Evolutionary conservation across 2,113 vertebrate species (phyloP).

Genomic region (Elephantulus edwardii): DNA sequence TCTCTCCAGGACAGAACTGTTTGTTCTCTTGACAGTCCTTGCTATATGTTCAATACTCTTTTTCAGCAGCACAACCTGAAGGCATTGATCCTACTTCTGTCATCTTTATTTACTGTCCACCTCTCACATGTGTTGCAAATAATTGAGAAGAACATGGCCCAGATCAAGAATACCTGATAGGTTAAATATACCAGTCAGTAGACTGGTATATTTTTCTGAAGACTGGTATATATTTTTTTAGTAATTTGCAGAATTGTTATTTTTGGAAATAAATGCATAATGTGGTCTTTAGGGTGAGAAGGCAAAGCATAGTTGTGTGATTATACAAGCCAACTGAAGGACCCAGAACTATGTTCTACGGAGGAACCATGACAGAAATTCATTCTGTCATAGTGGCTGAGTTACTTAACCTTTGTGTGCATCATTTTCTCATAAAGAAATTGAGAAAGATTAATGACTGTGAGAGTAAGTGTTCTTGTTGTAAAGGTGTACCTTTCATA

Average conservation of each 20-base stretch:
- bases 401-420: slow-evolving; percentile 38
- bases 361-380: slow-evolving; percentile 25
- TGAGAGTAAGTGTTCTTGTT: neutral
- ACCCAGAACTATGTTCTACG: neutral
- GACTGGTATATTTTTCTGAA: too few relatives aligned
- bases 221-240: too few relatives aligned
- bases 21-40: too few relatives aligned
- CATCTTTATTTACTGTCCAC: too few relatives aligned
- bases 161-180: too few relatives aligned
- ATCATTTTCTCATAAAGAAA: slow-evolving; percentile 46
- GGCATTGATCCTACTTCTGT: too few relatives aligned
- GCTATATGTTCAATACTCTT: too few relatives aligned
- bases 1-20: too few relatives aligned
- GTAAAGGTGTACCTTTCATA: neutral
- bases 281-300: neutral
- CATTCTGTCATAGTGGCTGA: neutral
- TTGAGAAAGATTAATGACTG: slow-evolving; percentile 38
- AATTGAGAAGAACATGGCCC: too few relatives aligned
- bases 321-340: slow-evolving; percentile 9
- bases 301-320: slow-evolving; percentile 31
- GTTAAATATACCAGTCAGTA: too few relatives aligned
- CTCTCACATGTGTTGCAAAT: too few relatives aligned
- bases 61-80: too few relatives aligned
- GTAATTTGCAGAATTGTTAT: neutral
- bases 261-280: slow-evolving; percentile 32